Evolutionary conservation across 2,888 invertebrate species (phyloP).

Genomic region (Melinaea menophilus): DNA sequence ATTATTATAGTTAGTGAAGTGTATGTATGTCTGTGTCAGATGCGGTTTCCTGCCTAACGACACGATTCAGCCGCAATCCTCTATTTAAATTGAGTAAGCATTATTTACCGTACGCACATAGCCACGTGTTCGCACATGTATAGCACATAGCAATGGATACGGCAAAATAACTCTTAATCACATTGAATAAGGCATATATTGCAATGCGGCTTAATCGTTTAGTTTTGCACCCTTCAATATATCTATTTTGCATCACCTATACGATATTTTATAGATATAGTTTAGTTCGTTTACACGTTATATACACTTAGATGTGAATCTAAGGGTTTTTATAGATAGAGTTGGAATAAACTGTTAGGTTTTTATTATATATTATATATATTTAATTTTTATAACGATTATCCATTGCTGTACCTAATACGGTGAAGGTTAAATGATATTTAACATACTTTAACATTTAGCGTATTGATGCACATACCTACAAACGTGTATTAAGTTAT

Average conservation of each 20-base stretch:
- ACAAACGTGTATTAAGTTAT: no score
- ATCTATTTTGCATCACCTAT: no score
- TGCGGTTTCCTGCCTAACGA: slow-evolving; percentile 76
- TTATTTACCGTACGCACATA: slow-evolving; percentile 21
- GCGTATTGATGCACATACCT: no score
- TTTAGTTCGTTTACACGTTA: no score
- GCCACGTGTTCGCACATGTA: slow-evolving; percentile 11
- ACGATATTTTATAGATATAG: no score
- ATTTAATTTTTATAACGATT: neutral
- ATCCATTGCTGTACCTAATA: neutral
- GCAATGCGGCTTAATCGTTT: slow-evolving; percentile 43
- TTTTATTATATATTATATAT: slow-evolving; percentile 3
- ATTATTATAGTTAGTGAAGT: neutral
- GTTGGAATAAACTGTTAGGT: no score
- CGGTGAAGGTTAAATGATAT: neutral
- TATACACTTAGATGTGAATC: no score
- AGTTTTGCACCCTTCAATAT: slow-evolving; percentile 22
- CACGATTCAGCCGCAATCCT: slow-evolving; percentile 74
- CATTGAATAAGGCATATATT: slow-evolving; percentile 18
- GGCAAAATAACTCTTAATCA: slow-evolving; percentile 24
- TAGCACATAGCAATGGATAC: slow-evolving; percentile 8
- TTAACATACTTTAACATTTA: neutral
- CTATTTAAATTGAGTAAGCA: slow-evolving; percentile 71
- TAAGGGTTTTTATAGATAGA: no score
- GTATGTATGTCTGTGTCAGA: slow-evolving; percentile 62